phyloP scores from a whole-genome alignment of 2,888 invertebrate species.

The Margaritifera margaritifera region DNA sequence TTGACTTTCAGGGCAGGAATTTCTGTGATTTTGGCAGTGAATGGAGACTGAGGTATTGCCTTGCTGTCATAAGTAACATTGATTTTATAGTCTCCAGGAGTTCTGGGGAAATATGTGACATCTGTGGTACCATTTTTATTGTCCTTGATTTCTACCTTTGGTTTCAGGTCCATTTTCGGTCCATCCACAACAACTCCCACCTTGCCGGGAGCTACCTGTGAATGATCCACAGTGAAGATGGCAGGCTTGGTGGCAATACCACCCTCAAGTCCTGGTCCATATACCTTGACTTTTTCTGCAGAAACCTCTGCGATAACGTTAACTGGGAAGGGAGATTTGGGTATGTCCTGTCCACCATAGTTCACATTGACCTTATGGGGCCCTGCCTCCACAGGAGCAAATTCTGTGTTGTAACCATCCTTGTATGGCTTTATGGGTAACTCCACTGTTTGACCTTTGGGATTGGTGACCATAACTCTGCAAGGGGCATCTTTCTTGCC shows the following conservation, averaged over 20 bases:
- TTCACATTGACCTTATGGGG: slow-evolving; percentile 71
- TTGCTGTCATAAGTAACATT: slow-evolving; percentile 68
- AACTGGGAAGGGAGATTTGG: slow-evolving; percentile 68
- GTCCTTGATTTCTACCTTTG: slow-evolving; percentile 68
- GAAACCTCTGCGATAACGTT: slow-evolving; percentile 74
- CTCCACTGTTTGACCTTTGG: slow-evolving; percentile 76
- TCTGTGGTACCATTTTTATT: slow-evolving; percentile 69
- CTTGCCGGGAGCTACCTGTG: slow-evolving; percentile 79
- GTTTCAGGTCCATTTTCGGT: slow-evolving; percentile 54
- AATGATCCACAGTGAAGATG: slow-evolving; percentile 80
- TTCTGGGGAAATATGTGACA: slow-evolving; percentile 64
- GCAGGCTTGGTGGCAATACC: slow-evolving; percentile 83
- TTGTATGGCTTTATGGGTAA: slow-evolving; percentile 86
- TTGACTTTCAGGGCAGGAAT: slow-evolving; percentile 79
- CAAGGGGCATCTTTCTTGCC: slow-evolving; percentile 48
- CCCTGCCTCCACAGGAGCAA: slow-evolving; percentile 70
- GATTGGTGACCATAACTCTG: slow-evolving; percentile 57
- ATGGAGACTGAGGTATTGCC: slow-evolving; percentile 70
- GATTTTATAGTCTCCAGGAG: slow-evolving; percentile 64
- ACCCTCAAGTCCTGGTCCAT: slow-evolving; percentile 72
- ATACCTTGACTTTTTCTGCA: slow-evolving; percentile 76
- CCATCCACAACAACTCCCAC: slow-evolving; percentile 69
- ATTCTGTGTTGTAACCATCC: slow-evolving; percentile 77
- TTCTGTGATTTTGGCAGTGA: slow-evolving; percentile 58
- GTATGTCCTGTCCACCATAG: slow-evolving; percentile 69